Conservation (phyloP, 2,797 vertebrate species). For the Tokudaia tokunoshimensis region DNA sequence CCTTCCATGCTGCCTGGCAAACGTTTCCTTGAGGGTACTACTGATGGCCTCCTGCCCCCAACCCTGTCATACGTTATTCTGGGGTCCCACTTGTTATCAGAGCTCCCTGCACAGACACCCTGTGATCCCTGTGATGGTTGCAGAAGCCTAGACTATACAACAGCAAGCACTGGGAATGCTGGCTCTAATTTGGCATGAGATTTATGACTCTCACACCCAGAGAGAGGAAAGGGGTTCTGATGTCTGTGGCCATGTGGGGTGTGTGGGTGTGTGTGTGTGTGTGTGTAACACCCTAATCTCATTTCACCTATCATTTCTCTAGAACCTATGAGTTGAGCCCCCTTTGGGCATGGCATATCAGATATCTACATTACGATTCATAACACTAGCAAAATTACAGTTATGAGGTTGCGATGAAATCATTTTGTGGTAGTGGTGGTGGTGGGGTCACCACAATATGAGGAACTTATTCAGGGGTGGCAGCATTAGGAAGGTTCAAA, state of each 20-base stretch:
- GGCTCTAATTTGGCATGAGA: background rate
- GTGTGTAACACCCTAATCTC: background rate
- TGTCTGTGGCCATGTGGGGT: background rate
- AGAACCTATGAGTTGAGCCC: background rate
- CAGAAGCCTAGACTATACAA: background rate
- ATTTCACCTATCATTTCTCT: background rate
- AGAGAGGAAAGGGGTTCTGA: background rate
- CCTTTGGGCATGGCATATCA: background rate
- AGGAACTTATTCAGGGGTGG: background rate
- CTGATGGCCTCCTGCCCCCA: background rate
- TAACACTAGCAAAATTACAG: background rate
- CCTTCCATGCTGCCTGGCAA: background rate
- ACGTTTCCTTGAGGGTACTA: background rate
- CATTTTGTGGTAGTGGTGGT: background rate
- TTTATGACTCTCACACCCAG: background rate
- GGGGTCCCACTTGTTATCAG: fast-evolving
- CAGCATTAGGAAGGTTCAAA: background rate
- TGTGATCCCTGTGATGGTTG: no score
- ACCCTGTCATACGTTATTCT: fast-evolving
- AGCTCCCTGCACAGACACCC: background rate
- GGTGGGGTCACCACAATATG: background rate
- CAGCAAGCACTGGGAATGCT: background rate
- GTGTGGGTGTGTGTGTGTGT: background rate
- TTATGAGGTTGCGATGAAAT: background rate
- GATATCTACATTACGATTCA: background rate